A percentile compares a stretch with the other conserved stretches of the same genome.
Conservation (phyloP, 1,140 invertebrate genomes). For the Uloborus diversus region DNA sequence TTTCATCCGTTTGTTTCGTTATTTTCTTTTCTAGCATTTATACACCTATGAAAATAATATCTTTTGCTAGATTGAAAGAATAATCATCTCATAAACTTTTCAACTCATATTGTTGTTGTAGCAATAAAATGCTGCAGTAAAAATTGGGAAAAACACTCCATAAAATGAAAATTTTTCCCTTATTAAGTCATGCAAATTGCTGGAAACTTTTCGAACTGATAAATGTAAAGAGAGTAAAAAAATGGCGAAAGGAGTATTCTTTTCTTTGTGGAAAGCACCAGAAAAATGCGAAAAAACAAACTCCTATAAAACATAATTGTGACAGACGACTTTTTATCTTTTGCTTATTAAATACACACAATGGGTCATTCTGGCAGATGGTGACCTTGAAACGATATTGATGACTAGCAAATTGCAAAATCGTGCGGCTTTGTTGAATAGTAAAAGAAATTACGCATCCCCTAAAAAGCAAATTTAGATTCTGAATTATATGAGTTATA, state of each 20-base stretch:
- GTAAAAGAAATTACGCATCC: not conserved
- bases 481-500: too few relatives aligned
- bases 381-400: conserved; percentile 2
- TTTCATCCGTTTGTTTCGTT: too few relatives aligned
- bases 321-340: not conserved
- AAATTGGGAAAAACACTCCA: not conserved
- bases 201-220: not conserved
- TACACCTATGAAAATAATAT: not conserved
- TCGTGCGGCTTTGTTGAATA: not conserved
- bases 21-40: not conserved
- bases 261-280: not conserved
- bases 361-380: not conserved
- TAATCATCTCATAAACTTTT: too few relatives aligned
- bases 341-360: conserved; percentile 9
- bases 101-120: too few relatives aligned
- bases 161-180: conserved; percentile 11
- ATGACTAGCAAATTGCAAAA: not conserved
- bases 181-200: not conserved
- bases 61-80: too few relatives aligned
- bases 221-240: not conserved
- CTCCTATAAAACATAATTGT: conserved; percentile 16
- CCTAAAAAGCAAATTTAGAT: too few relatives aligned
- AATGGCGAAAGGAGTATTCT: not conserved
- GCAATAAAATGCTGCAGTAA: not conserved
- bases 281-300: not conserved